These are phyloP conservation scores for Asobara japonica DNA, from an alignment of 1,140 invertebrate genomes.

Conservation along the genomic window DNA sequence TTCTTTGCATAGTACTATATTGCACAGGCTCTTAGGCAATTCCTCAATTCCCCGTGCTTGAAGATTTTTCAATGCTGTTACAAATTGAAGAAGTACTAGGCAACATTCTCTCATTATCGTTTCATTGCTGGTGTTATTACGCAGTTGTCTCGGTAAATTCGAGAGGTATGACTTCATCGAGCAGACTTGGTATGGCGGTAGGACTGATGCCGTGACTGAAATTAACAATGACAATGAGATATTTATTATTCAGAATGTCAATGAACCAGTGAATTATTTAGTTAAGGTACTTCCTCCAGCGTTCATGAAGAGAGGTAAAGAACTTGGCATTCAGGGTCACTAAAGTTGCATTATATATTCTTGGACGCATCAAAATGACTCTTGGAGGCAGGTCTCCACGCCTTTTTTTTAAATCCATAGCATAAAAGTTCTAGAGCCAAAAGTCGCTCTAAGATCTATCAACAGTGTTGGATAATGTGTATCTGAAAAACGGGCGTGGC, in stretches of 20 bases:
- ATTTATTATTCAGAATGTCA: not conserved
- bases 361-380: too few relatives aligned
- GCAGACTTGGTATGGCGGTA: conserved; percentile 70
- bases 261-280: not conserved
- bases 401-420: too few relatives aligned
- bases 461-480: too few relatives aligned
- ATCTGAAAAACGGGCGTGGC: too few relatives aligned
- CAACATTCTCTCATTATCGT: conserved; percentile 65
- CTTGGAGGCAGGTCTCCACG: too few relatives aligned
- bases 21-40: conserved; percentile 73
- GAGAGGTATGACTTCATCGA: conserved; percentile 74
- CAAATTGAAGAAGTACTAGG: conserved; percentile 82
- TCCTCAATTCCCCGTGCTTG: conserved; percentile 86
- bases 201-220: conserved; percentile 18
- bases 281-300: too few relatives aligned
- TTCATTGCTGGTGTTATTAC: conserved; percentile 56
- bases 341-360: too few relatives aligned
- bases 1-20: conserved; percentile 72
- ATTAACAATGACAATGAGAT: not conserved
- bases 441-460: too few relatives aligned
- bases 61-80: conserved; percentile 83
- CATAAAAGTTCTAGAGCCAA: too few relatives aligned
- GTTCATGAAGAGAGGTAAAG: too few relatives aligned
- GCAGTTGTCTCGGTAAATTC: conserved; percentile 39
- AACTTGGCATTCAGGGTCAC: too few relatives aligned